phyloP scores from a whole-genome alignment of 2,888 invertebrate species.

The Chrysotoxum bicinctum region DNA sequence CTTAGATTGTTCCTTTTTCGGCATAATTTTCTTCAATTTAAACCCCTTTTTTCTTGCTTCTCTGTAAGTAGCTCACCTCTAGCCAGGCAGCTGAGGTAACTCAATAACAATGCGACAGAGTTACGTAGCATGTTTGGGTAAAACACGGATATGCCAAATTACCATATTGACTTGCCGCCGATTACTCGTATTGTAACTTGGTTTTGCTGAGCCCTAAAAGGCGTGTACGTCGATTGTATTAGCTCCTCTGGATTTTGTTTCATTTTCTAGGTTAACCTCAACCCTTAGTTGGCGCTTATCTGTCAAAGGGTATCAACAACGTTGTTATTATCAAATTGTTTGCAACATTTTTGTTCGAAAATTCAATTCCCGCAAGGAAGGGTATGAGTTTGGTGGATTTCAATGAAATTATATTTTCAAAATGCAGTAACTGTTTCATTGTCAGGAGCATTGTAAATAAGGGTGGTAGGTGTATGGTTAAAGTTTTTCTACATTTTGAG shows the following conservation, averaged over 20 bases:
- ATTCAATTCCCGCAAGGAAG: slow-evolving; percentile 1
- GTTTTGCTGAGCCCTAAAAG: not conserved
- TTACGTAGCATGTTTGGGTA: slow-evolving; percentile 50
- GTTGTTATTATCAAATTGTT: slow-evolving; percentile 40
- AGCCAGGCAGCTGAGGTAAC: slow-evolving; percentile 8
- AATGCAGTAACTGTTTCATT: slow-evolving; percentile 32
- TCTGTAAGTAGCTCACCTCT: not conserved
- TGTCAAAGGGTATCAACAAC: slow-evolving; percentile 56
- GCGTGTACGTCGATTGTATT: not conserved
- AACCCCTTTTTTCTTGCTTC: not conserved
- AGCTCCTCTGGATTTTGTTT: not conserved
- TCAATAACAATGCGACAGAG: slow-evolving; percentile 64
- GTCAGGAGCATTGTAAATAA: not conserved
- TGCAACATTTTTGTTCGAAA: slow-evolving; percentile 31
- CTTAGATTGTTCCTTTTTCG: slow-evolving; percentile 19
- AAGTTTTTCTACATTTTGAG: not conserved
- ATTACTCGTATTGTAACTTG: slow-evolving; percentile 15
- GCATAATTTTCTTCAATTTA: slow-evolving; percentile 17
- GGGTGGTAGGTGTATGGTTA: not conserved
- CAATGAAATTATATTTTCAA: slow-evolving; percentile 17
- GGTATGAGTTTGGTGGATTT: not conserved
- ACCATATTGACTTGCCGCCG: slow-evolving; percentile 47
- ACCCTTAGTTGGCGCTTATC: slow-evolving; percentile 67
- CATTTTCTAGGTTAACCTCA: slow-evolving; percentile 40
- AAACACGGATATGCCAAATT: slow-evolving; percentile 63